These are phyloP conservation scores for Otis tarda DNA, from an alignment of 2,113 vertebrate genomes.

Conservation along the genomic window DNA sequence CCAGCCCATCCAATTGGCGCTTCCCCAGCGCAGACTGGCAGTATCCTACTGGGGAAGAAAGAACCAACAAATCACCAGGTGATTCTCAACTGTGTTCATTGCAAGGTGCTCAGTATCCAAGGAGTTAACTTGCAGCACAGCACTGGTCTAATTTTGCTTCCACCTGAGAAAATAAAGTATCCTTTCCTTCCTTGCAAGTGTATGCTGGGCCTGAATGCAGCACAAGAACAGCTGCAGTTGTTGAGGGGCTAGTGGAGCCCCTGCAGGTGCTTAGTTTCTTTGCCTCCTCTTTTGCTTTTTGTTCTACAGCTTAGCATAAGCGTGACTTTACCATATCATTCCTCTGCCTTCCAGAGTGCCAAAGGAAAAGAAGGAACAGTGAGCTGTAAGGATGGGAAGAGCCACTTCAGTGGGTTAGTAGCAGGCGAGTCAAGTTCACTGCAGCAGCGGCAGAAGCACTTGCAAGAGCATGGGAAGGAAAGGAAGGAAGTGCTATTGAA, in stretches of 20 bases:
- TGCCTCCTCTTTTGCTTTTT: neutral
- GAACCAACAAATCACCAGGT: slow-evolving; percentile 83
- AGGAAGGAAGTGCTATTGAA: slow-evolving; percentile 90
- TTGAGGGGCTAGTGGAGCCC: neutral
- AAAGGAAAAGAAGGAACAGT: slow-evolving; percentile 81
- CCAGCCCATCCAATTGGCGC: slow-evolving; percentile 60
- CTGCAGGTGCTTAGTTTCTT: neutral
- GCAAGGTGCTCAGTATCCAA: neutral
- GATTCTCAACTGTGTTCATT: neutral
- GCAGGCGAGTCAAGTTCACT: slow-evolving; percentile 65
- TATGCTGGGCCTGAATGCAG: neutral
- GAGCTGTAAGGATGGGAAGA: slow-evolving; percentile 80
- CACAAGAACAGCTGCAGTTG: neutral
- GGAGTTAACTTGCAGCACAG: neutral
- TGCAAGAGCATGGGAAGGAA: slow-evolving; percentile 92
- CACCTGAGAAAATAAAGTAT: neutral
- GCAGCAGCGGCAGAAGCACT: slow-evolving; percentile 83
- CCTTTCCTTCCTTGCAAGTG: neutral
- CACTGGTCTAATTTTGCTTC: neutral
- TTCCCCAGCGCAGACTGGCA: slow-evolving; percentile 76
- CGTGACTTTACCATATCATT: neutral
- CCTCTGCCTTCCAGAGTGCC: slow-evolving; percentile 70
- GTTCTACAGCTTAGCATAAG: neutral
- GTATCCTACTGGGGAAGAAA: slow-evolving; percentile 75
- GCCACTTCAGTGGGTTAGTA: slow-evolving; percentile 52